Evolutionary conservation across 37 sponge, comb jelly and placozoan species (phyloP), one percentile per base, ranked within the genome.

Genomic region (Hormiphora californensis): DNA sequence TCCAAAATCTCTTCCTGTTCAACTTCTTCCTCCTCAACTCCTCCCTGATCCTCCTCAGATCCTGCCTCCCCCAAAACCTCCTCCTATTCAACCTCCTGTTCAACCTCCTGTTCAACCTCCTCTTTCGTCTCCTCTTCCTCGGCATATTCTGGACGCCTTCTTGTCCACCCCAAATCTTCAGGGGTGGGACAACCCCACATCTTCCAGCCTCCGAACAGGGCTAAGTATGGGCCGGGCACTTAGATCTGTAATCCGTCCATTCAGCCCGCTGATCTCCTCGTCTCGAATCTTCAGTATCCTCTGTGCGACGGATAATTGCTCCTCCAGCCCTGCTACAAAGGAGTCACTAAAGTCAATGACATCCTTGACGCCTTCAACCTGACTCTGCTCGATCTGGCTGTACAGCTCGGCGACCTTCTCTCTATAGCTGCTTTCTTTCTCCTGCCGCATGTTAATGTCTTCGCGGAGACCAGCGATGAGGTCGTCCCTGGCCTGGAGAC

Each of bases 351-450:
- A 73, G 44, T 73, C 81, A 3, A 73, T 73, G 23, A 73, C 81
- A 21, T 73, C 81, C 46, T 73, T 73, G 46, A 73, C 81, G 21
- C 38, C 46, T 11, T 22, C 44, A 39, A 73, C 81, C 43, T 73
- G 81, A 46, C 44, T 73, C 44, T 73, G 40, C 46, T 73, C 81
- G 25, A 73, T 73, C 46, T 73, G 28, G 38, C 35, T 73, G 81
- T 73, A 73, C 46, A 73, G 25, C 81, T 73, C 81, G 23, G 81
- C 81, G 11, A 73, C 81, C 25, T 73, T 73, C 44, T 73, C 81
- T 30, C 81, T 39, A 46, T 73, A 73, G 23, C 81, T 73, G 2
- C 46, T 43, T 41, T 73, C 81, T 46, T 73, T 73, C 38, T 73
- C 81, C 44, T 73, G 81, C n/a, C 81, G 41, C 46, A 43, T 8